Conservation (phyloP, 2,113 vertebrate genomes). For the Anas platyrhynchos region DNA sequence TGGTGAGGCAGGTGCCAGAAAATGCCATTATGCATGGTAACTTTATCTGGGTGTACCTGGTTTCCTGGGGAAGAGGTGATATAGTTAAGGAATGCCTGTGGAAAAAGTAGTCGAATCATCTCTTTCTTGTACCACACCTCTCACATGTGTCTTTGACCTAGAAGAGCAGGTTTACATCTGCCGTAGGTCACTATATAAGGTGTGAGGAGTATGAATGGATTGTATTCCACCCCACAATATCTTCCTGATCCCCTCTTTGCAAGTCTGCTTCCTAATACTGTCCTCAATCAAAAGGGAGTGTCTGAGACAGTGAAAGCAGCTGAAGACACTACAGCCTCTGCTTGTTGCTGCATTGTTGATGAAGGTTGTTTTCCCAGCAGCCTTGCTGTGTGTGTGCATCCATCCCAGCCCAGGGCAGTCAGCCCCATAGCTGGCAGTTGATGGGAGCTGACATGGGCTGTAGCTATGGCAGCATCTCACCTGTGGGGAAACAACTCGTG, state of each 20-base stretch:
- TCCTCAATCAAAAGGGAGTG: fast-evolving
- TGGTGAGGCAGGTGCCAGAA: background rate
- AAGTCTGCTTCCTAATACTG: background rate
- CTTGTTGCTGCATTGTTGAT: background rate
- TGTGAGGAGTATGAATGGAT: background rate
- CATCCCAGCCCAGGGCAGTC: fast-evolving
- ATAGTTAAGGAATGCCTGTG: background rate
- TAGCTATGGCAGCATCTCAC: background rate
- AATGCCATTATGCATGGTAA: too few relatives aligned
- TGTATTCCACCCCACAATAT: fast-evolving
- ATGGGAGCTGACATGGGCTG: background rate
- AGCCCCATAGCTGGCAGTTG: fast-evolving
- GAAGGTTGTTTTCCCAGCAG: background rate
- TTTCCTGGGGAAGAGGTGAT: background rate
- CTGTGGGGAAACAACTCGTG: background rate
- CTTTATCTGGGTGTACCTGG: background rate
- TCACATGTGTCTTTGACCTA: background rate
- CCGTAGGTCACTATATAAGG: background rate
- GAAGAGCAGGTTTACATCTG: background rate
- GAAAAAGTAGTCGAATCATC: background rate
- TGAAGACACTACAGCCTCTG: background rate
- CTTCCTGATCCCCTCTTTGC: background rate
- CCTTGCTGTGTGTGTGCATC: fast-evolving
- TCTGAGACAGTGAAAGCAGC: background rate
- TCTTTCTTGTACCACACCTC: background rate